Evolutionary conservation across 2,888 invertebrate genomes (phyloP).

Genomic region (Timema podura): DNA sequence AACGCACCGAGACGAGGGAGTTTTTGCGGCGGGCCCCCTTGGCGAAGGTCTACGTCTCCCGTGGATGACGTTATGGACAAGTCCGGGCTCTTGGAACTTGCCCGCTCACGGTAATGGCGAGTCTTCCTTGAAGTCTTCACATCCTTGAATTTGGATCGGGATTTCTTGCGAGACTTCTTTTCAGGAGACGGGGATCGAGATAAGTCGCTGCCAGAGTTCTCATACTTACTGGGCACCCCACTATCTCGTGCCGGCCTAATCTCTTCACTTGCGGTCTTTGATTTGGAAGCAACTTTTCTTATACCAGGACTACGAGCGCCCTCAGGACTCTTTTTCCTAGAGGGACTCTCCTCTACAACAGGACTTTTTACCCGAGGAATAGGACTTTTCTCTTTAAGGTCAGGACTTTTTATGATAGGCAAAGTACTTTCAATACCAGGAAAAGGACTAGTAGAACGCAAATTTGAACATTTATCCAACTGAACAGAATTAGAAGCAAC

Average conservation of each 20-base stretch:
- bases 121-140: constrained; percentile 43
- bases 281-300: background rate
- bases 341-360: constrained; percentile 11
- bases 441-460: too few relatives aligned
- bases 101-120: constrained; percentile 62
- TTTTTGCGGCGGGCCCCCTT: constrained; percentile 44
- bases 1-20: constrained; percentile 40
- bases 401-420: constrained; percentile 17
- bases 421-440: constrained; percentile 7
- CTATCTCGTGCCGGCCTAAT: background rate
- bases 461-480: too few relatives aligned
- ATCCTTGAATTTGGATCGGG: constrained; percentile 41
- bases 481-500: too few relatives aligned
- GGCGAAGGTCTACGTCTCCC: constrained; percentile 44
- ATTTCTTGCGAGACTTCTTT: background rate
- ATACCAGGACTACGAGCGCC: background rate
- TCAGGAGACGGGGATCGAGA: background rate
- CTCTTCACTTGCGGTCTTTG: background rate
- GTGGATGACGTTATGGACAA: constrained; percentile 33
- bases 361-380: constrained; percentile 8
- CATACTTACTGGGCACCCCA: background rate
- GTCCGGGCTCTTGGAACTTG: constrained; percentile 51
- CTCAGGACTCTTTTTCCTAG: constrained; percentile 7
- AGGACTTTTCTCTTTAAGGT: constrained; percentile 17
- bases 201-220: constrained; percentile 1